Evolutionary conservation across 2,113 vertebrate species (phyloP).

Genomic region (Poecile atricapillus): DNA sequence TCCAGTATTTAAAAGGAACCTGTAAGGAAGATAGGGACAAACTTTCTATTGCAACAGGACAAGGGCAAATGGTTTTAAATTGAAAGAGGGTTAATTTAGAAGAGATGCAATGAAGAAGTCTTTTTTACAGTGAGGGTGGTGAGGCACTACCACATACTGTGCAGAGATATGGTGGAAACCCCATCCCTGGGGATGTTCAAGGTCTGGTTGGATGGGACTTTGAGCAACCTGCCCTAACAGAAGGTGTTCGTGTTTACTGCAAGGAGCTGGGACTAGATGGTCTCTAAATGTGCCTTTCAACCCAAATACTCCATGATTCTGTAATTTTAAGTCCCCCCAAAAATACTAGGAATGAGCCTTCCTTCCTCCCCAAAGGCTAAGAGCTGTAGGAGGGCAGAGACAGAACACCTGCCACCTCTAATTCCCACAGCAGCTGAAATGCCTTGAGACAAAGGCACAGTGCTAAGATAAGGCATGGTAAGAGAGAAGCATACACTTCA

Average conservation of each 20-base stretch:
- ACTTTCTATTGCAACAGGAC: neutral
- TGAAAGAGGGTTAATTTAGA: neutral
- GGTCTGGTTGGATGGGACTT: neutral
- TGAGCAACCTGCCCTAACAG: neutral
- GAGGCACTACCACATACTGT: neutral
- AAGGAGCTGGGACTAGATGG: neutral
- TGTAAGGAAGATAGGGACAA: neutral
- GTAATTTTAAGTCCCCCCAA: neutral
- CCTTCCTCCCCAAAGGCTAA: neutral
- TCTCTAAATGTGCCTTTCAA: neutral
- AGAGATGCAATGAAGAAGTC: too few species aligned
- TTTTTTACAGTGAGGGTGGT: neutral
- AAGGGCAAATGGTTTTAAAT: neutral
- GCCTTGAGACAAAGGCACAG: fast-evolving
- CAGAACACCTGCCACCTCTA: neutral
- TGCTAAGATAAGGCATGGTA: neutral
- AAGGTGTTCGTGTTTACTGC: neutral
- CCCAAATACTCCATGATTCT: neutral
- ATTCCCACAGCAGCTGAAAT: neutral
- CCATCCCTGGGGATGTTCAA: neutral
- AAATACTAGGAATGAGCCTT: neutral
- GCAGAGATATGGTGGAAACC: neutral
- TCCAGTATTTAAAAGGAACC: neutral
- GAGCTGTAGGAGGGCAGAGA: neutral
- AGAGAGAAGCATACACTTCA: neutral